Evolutionary conservation across 2,888 invertebrate genomes (phyloP).

Genomic region (Arenicola marina): DNA sequence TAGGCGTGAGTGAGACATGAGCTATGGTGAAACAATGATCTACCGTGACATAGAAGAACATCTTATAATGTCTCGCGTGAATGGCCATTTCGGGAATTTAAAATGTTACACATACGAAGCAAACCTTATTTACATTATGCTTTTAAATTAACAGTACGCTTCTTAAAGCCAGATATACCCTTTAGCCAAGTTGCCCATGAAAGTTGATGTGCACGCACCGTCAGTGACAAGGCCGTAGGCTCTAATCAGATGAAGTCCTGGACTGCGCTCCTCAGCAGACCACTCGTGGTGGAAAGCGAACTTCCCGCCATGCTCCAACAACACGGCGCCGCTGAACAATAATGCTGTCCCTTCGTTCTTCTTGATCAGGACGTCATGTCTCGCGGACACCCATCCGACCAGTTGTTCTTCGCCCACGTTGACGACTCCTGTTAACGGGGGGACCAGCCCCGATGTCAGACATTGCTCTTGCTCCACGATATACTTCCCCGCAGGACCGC

Average conservation of each 20-base stretch:
- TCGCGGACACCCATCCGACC: slow-evolving; percentile 33
- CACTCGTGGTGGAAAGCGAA: slow-evolving; percentile 37
- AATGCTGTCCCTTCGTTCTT: slow-evolving; percentile 30
- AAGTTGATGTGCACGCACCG: too few relatives aligned
- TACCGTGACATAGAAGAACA: too few relatives aligned
- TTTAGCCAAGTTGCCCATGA: too few relatives aligned
- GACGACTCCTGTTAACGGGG: slow-evolving; percentile 14
- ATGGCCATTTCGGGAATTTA: too few relatives aligned
- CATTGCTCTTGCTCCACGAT: slow-evolving; percentile 20
- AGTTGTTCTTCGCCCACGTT: slow-evolving; percentile 28
- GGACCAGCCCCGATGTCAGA: slow-evolving; percentile 32
- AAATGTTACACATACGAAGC: too few relatives aligned
- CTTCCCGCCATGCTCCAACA: slow-evolving; percentile 26
- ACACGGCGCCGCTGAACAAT: slow-evolving; percentile 20
- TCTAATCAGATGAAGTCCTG: slow-evolving; percentile 37
- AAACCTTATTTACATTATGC: too few relatives aligned
- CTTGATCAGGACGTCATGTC: slow-evolving; percentile 33
- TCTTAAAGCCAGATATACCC: too few relatives aligned
- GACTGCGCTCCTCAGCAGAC: slow-evolving; percentile 29
- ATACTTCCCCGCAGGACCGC: slow-evolving; percentile 6
- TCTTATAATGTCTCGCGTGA: too few relatives aligned
- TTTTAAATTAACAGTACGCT: too few relatives aligned
- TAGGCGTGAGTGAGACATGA: too few relatives aligned
- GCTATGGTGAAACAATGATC: too few relatives aligned
- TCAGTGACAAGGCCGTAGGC: too few relatives aligned